phyloP scores from a whole-genome alignment of 2,113 vertebrate genomes.

The Prochilodus magdalenae region DNA sequence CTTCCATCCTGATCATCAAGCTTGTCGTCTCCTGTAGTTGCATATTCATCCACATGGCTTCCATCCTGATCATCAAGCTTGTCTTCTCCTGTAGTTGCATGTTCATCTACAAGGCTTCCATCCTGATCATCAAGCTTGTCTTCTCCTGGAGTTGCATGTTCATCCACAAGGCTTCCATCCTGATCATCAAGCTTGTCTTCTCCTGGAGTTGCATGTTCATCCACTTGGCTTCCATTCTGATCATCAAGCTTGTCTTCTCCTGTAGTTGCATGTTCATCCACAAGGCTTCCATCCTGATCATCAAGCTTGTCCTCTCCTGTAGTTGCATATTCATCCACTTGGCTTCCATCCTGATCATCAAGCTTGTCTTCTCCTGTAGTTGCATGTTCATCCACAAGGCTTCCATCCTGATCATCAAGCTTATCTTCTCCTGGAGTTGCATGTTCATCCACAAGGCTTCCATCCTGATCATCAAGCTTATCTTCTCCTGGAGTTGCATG shows the following conservation, averaged over 20 bases:
- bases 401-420: conserved; percentile 18
- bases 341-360: conserved; percentile 23
- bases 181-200: not conserved
- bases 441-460: not conserved
- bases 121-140: conserved; percentile 34
- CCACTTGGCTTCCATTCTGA: not conserved
- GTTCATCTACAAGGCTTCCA: not conserved
- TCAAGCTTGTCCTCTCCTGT: not conserved
- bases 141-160: not conserved
- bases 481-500: too few species aligned
- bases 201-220: not conserved
- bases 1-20: conserved; percentile 26
- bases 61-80: conserved; percentile 12
- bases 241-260: too few species aligned
- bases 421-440: not conserved
- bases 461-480: conserved; percentile 31
- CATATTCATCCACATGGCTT: not conserved
- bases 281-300: conserved; percentile 9
- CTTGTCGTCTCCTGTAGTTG: not conserved
- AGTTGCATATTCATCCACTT: not conserved
- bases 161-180: not conserved
- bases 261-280: not conserved
- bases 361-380: too few species aligned
- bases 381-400: not conserved
- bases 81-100: not conserved